Conservation (phyloP, 1,140 invertebrate species). For the Pachypeltis micranthus region DNA sequence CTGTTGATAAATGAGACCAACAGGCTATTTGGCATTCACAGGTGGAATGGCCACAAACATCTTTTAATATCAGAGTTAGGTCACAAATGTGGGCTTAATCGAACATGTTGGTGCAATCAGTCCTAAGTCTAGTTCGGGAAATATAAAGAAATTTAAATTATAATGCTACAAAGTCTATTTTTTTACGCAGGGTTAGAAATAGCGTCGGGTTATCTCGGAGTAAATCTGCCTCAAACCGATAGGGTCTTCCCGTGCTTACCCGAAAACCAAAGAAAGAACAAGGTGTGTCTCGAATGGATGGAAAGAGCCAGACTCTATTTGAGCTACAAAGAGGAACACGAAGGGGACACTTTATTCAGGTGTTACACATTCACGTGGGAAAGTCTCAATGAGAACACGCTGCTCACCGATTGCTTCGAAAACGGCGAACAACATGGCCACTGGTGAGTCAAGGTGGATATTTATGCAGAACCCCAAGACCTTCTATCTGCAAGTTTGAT, state of each 20-base stretch:
- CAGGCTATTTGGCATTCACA: too few species aligned
- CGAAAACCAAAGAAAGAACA: conserved; percentile 39
- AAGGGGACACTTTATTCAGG: conserved; percentile 33
- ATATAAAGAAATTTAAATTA: neutral
- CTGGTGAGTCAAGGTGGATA: conserved; percentile 25
- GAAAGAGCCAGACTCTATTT: conserved; percentile 54
- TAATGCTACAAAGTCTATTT: neutral
- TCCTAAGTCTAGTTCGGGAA: too few species aligned
- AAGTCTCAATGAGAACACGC: conserved; percentile 44
- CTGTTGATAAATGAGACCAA: too few species aligned
- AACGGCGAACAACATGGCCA: conserved; percentile 30
- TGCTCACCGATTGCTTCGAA: conserved; percentile 69
- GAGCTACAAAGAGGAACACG: conserved; percentile 38
- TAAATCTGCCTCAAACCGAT: conserved; percentile 39
- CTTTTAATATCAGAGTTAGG: too few species aligned
- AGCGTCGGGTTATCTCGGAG: conserved; percentile 54
- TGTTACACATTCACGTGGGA: conserved; percentile 79
- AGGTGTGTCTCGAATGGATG: conserved; percentile 69
- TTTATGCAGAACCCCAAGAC: neutral
- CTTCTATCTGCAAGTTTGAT: too few species aligned
- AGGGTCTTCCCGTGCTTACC: conserved; percentile 58
- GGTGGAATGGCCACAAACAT: too few species aligned
- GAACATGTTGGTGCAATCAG: too few species aligned
- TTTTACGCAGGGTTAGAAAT: conserved; percentile 41
- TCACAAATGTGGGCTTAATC: too few species aligned